These are phyloP conservation scores for Forpus xanthops DNA, from an alignment of 2,797 vertebrate genomes.

Conservation along the genomic window DNA sequence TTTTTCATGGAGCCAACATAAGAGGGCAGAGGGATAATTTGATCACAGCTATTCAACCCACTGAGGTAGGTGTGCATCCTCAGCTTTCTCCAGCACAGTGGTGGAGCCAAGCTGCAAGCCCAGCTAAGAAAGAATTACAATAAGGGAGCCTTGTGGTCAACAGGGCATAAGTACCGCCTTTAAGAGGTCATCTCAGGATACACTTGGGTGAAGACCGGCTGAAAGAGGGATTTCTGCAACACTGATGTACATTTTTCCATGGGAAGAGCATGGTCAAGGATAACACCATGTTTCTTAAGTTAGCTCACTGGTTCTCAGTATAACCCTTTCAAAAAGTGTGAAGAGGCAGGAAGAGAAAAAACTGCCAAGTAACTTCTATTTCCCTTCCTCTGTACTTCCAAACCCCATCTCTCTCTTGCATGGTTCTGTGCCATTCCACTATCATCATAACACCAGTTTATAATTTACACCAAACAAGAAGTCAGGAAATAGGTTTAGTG, in stretches of 20 bases:
- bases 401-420: background rate
- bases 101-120: background rate
- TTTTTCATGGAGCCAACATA: background rate
- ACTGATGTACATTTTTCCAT: background rate
- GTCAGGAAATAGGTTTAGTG: background rate
- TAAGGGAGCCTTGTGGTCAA: background rate
- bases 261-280: background rate
- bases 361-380: accelerated
- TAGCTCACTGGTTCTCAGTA: background rate
- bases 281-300: background rate
- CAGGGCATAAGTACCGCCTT: background rate
- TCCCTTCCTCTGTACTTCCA: background rate
- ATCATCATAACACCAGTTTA: background rate
- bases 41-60: background rate
- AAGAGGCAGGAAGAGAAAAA: background rate
- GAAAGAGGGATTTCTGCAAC: background rate
- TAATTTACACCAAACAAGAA: background rate
- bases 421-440: background rate
- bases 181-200: constrained; percentile 17
- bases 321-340: background rate
- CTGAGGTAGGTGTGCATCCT: background rate
- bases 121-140: background rate
- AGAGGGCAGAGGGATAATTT: background rate
- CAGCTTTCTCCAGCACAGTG: background rate
- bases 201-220: background rate